These are phyloP conservation scores for Ivindomyrus marchei DNA, from an alignment of 2,113 vertebrate species.

Conservation along the genomic window DNA sequence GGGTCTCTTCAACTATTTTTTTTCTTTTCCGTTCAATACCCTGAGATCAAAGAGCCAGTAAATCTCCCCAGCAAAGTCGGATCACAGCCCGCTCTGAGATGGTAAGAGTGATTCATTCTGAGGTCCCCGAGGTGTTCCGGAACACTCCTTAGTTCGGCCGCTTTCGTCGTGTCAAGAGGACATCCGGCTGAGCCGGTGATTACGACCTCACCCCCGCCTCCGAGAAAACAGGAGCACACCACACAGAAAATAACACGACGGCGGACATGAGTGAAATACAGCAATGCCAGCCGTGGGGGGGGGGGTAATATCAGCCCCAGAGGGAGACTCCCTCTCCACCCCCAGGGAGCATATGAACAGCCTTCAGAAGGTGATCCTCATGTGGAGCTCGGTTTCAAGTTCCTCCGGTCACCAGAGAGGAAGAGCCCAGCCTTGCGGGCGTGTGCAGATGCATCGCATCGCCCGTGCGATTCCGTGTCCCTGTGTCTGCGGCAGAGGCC, in stretches of 20 bases:
- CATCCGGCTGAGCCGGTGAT: slow-evolving; percentile 30
- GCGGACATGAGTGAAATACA: slow-evolving; percentile 28
- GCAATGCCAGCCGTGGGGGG: slow-evolving; percentile 38
- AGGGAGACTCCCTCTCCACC: slow-evolving; percentile 44
- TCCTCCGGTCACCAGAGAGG: not conserved
- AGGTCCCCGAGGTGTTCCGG: slow-evolving; percentile 38
- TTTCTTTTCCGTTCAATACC: not conserved
- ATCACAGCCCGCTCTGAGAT: slow-evolving; percentile 44
- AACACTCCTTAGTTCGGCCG: slow-evolving; percentile 50
- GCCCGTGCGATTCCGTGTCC: not conserved
- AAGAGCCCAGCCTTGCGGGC: not conserved
- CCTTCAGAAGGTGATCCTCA: not conserved
- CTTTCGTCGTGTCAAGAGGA: slow-evolving; percentile 34
- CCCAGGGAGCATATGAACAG: not conserved
- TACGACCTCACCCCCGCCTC: slow-evolving; percentile 23
- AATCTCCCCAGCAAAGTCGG: slow-evolving; percentile 45
- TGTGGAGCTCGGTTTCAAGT: not conserved
- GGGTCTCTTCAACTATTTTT: not conserved
- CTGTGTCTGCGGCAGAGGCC: not conserved
- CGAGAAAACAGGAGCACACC: slow-evolving; percentile 29
- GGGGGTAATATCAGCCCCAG: slow-evolving; percentile 36
- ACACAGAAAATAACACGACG: not conserved
- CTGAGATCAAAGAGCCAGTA: not conserved
- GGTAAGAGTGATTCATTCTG: slow-evolving; percentile 57
- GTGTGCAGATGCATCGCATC: not conserved